These are phyloP conservation scores for Presbytis comata DNA, from an alignment of 2,797 vertebrate genomes.

Conservation along the genomic window DNA sequence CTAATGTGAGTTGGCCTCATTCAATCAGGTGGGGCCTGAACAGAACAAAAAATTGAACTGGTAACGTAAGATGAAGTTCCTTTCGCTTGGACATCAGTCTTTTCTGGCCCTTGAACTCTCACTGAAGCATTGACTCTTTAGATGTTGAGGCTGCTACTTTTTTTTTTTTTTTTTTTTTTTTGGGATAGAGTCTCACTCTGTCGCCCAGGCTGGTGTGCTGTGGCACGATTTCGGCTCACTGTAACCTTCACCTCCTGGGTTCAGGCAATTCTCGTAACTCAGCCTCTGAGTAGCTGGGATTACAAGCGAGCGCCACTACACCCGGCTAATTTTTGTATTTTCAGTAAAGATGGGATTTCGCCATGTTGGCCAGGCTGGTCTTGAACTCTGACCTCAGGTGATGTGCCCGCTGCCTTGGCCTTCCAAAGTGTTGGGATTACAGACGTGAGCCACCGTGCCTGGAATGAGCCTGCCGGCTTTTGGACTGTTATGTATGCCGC, in stretches of 20 bases:
- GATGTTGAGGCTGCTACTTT: not conserved
- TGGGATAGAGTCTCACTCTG: no score
- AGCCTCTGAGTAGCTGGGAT: no score
- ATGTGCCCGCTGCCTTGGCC: no score
- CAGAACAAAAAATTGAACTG: not conserved
- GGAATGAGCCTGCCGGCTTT: not conserved
- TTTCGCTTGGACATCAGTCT: not conserved
- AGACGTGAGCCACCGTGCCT: fast-evolving
- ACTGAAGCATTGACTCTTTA: not conserved
- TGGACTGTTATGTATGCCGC: not conserved
- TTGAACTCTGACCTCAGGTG: no score
- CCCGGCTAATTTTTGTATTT: no score
- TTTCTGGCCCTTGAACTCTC: not conserved
- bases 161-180: not conserved
- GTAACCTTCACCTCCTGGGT: no score
- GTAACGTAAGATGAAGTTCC: not conserved
- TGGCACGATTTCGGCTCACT: fast-evolving
- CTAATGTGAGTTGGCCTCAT: not conserved
- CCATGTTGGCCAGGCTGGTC: no score
- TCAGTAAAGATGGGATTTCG: no score
- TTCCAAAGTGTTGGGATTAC: no score
- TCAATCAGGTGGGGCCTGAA: not conserved
- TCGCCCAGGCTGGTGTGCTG: no score
- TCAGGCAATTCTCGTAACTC: no score
- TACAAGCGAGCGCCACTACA: fast-evolving